Conservation (phyloP, 2,888 invertebrate genomes). For the Platynereis dumerilii region DNA sequence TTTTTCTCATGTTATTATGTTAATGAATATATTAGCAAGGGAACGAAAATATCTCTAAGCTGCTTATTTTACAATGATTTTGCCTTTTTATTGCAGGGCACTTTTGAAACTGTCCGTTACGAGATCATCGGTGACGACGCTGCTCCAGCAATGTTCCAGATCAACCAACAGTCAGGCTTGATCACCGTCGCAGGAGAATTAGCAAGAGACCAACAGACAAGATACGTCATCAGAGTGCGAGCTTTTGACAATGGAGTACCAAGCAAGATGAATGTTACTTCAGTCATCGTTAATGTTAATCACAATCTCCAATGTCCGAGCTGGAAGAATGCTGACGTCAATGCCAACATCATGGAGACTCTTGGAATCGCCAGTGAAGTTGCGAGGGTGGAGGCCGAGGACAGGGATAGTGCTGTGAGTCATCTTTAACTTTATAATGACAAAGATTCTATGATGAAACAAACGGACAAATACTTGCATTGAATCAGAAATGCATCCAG, state of each 20-base stretch:
- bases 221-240: conserved; percentile 34
- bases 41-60: no score
- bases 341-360: conserved; percentile 40
- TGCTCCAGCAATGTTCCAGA: conserved; percentile 44
- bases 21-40: no score
- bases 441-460: no score
- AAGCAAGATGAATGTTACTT: conserved; percentile 20
- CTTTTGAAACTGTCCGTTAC: conserved; percentile 38
- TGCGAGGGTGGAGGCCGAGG: conserved; percentile 28
- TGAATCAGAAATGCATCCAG: no score
- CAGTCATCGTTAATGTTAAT: conserved; percentile 40
- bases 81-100: conserved; percentile 28
- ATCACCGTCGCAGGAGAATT: conserved; percentile 32
- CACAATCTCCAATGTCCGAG: conserved; percentile 48
- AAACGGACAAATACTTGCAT: no score
- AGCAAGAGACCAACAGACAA: conserved; percentile 17
- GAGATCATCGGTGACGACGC: conserved; percentile 50
- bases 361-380: conserved; percentile 31
- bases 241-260: conserved; percentile 39
- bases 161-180: conserved; percentile 33
- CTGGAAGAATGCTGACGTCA: conserved; percentile 26
- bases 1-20: no score
- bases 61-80: no score
- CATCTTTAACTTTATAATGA: neutral
- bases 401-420: conserved; percentile 32